Evolutionary conservation across 2,113 vertebrate genomes (phyloP), one percentile per base, ranked within the genome.

Genomic region (Brachyhypopomus occidentalis): DNA sequence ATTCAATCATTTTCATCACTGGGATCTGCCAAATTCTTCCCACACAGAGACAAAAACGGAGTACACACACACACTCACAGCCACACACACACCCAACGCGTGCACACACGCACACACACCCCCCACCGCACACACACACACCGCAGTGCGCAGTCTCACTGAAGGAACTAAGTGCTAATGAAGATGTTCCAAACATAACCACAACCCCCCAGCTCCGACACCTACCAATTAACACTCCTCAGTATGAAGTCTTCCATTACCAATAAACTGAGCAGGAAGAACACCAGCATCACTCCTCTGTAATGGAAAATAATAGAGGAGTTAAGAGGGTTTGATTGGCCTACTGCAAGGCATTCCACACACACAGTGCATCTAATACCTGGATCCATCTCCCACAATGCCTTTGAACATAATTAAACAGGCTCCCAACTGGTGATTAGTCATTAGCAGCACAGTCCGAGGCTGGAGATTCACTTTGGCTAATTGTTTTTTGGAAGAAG

Each of bases 341-440:
- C 90, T 91, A 92, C 89, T 89, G 90, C 91, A 90, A 93, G 89
- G 90, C 89, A 87, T 88, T 88, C 86, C 91, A 91, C 87, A 89
- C 90, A 89, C 83, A 86, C 91, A 90, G 91, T 60, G 77, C 56
- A 84, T 83, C 88, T 79, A 91, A 89, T 92, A 90, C 90, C 92
- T 89, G 91, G 88, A 90, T 90, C 93, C 92, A 92, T 94, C 92
- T 92, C 91, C 89, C 89, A 93, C 92, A 88, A 94, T 91, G 91
- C 93, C 94, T 95, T 95, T 93, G 91, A 95, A 95, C 92, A 94
- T 95, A 94, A 95, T 95, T 94, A 94, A 95, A 95, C 93, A 94
- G 94, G 93, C 94, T 94, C 94, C 94, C 94, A 90, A 93, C 94
- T 90, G 94, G 94, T 94, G 92, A 94, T 93, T 95, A 94, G 94